phyloP scores from a whole-genome alignment of 2,888 invertebrate genomes.

The Proisotoma minuta region DNA sequence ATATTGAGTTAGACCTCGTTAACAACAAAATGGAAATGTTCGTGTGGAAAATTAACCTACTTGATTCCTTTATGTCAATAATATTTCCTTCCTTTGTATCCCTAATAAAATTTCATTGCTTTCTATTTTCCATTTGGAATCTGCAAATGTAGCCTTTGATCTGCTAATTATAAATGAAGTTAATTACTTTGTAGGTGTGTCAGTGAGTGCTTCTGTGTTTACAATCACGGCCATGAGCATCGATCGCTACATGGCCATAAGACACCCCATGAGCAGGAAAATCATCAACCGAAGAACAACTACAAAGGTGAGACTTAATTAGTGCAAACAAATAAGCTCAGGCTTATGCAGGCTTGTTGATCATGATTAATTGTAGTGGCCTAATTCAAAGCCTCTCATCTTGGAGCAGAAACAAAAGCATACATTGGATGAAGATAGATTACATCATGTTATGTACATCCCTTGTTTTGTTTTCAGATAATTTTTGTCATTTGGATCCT shows the following conservation, averaged over 20 bases:
- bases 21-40: too few relatives aligned
- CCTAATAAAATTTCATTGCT: too few relatives aligned
- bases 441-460: too few relatives aligned
- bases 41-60: too few relatives aligned
- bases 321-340: too few relatives aligned
- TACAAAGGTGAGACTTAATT: constrained; percentile 55
- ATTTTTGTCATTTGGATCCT: constrained; percentile 64
- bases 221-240: constrained; percentile 75
- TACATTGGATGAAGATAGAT: too few relatives aligned
- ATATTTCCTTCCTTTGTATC: not conserved
- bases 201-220: constrained; percentile 73
- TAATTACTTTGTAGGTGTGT: constrained; percentile 59
- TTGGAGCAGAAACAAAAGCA: too few relatives aligned
- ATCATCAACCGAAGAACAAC: constrained; percentile 66
- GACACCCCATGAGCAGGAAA: constrained; percentile 67
- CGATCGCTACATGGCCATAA: constrained; percentile 67
- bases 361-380: too few relatives aligned
- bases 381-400: too few relatives aligned
- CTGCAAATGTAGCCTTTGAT: not conserved
- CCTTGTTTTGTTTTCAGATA: constrained; percentile 48
- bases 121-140: not conserved
- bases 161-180: not conserved
- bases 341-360: too few relatives aligned
- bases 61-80: not conserved
- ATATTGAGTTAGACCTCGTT: too few relatives aligned